Evolutionary conservation across 2,888 invertebrate genomes (phyloP).

Genomic region (Salticus scenicus): DNA sequence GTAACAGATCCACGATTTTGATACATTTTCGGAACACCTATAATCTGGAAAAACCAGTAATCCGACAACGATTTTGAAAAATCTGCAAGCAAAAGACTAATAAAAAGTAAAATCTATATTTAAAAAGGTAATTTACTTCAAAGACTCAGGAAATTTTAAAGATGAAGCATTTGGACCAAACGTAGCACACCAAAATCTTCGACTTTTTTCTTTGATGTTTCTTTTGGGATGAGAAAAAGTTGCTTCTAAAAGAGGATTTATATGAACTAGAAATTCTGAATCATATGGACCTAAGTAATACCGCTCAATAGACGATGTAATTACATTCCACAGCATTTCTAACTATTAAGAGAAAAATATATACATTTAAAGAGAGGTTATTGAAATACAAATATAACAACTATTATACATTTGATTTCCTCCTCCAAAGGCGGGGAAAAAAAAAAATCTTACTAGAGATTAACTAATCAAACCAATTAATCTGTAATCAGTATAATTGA

Average conservation of each 20-base stretch:
- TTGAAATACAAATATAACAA: too few relatives aligned
- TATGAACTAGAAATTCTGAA: constrained; percentile 37
- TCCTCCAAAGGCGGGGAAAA: too few relatives aligned
- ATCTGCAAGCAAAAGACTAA: too few relatives aligned
- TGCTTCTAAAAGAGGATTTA: constrained; percentile 43
- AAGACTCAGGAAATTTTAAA: constrained; percentile 30
- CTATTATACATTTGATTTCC: neutral
- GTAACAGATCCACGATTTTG: too few relatives aligned
- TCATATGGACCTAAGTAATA: constrained; percentile 62
- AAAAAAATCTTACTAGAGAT: neutral
- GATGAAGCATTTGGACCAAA: constrained; percentile 38
- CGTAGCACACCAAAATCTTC: constrained; percentile 60
- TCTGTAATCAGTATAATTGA: too few relatives aligned
- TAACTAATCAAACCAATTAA: too few relatives aligned
- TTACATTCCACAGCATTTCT: constrained; percentile 39
- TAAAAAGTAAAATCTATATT: too few relatives aligned
- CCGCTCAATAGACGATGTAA: constrained; percentile 39
- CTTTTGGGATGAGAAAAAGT: constrained; percentile 35
- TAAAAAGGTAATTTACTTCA: too few relatives aligned
- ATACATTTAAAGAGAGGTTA: neutral
- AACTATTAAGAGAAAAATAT: constrained; percentile 24
- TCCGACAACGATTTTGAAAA: too few relatives aligned
- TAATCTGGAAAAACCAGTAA: too few relatives aligned
- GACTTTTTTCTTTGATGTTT: constrained; percentile 41
- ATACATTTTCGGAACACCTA: too few relatives aligned